A percentile compares a stretch with the other conserved stretches of the same genome.
Evolutionary conservation across 1,140 invertebrate species (phyloP).

Genomic region (Polypedilum vanderplanki): DNA sequence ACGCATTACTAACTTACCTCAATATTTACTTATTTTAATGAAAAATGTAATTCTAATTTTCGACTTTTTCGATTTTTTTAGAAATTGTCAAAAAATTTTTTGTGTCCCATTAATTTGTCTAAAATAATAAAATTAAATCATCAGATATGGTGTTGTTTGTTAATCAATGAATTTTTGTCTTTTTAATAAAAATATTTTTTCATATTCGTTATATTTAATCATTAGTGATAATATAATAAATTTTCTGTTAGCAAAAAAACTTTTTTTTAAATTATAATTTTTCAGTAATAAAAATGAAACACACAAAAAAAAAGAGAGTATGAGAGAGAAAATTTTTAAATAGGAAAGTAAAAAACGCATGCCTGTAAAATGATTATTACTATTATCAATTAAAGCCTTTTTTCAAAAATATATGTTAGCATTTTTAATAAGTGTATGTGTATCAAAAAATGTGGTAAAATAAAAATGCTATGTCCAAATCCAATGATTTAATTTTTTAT

Average conservation of each 20-base stretch:
- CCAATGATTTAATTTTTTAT: conserved; percentile 27
- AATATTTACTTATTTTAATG: conserved; percentile 17
- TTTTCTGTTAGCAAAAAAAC: conserved; percentile 1
- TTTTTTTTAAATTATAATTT: conserved; percentile 14
- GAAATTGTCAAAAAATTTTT: conserved; percentile 27
- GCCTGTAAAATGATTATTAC: background rate
- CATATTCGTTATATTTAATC: background rate
- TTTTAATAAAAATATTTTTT: background rate
- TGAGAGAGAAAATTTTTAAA: no score
- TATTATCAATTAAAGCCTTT: no score
- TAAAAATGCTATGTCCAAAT: conserved; percentile 6
- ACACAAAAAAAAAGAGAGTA: conserved; percentile 28
- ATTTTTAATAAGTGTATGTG: background rate
- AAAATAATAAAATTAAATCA: conserved; percentile 29
- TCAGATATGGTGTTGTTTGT: conserved; percentile 19
- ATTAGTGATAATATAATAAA: background rate
- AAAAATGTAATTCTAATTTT: conserved; percentile 27
- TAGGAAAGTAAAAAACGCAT: background rate
- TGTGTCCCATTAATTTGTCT: conserved; percentile 28
- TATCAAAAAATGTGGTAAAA: background rate
- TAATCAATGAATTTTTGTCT: conserved; percentile 24
- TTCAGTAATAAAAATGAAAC: conserved; percentile 22
- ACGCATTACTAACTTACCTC: conserved; percentile 5
- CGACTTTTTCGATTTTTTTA: conserved; percentile 28
- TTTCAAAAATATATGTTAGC: background rate